Base-by-base conservation (phyloP, 37 sponge, comb jelly and placozoan species). In the Lycopodina hypogea region DNA sequence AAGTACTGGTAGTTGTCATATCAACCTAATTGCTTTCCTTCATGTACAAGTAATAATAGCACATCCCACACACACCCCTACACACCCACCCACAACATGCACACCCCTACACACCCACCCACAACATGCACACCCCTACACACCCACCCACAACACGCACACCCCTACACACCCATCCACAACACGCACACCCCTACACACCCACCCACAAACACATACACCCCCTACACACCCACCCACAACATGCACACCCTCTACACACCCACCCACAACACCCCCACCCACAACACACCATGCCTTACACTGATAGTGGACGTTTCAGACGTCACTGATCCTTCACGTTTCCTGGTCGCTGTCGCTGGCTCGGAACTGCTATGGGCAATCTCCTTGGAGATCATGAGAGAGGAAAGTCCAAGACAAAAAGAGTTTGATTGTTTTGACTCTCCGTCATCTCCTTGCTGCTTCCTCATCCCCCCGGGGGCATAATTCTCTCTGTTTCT, bases 241-340 rank as follows among this genome's bases (percentile, higher is more conserved):
- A 12, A 45, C 48, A 45, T 9, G 8, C 48, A 4, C 48, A 9
- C 48, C 48, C 48, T 60, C 14, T 4, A 60, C 61, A 23, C 61
- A 60, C 61, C 4, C 4, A 60, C 6, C 4, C 28, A 28, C 14
- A 12, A 45, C 48, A 45, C 48, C 48, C 48, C 48, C 48, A 9
- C 48, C 48, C 48, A 4, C 48, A 45, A 45, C 48, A 45, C 9
- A 45, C 9, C 48, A 45, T 9, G 4, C 42, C 83, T 68, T 68
- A 83, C 83, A 68, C 83, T 83, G 17, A 75, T 53, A 30, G 52
- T 83, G 36, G 75, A 83, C 21, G 72, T 32, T 41, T 73, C 62
- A 3, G 73, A 82, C 22, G 69, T 36, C 34, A 4, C 66, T 3
- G 59, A 22, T 17, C 18, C 34, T 12, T 76, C 65, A 0, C 35